These are phyloP conservation scores for Hoplias malabaricus DNA, from an alignment of 2,113 vertebrate species.

Conservation along the genomic window DNA sequence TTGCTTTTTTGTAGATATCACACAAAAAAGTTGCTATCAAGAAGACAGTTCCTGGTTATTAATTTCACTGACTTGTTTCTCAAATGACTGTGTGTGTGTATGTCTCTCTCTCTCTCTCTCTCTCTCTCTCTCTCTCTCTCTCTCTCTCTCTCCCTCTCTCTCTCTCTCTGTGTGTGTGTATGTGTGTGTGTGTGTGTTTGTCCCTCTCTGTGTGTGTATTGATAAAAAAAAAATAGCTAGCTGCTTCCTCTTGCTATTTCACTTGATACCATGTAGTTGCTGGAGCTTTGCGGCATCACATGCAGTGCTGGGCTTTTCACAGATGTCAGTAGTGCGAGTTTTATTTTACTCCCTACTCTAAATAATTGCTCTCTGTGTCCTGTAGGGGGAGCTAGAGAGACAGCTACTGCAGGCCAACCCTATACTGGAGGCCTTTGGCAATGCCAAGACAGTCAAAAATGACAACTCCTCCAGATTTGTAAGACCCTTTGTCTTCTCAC, in stretches of 20 bases:
- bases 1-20: constrained; percentile 1
- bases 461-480: constrained; percentile 92
- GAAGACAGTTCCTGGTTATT: neutral
- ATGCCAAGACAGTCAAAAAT: constrained; percentile 89
- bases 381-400: constrained; percentile 86
- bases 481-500: constrained; percentile 58
- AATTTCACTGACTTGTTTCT: neutral
- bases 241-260: constrained; percentile 25
- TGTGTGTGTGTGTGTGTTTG: neutral
- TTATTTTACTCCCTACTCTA: constrained; percentile 23
- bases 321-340: neutral
- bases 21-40: neutral
- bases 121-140: neutral
- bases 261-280: constrained; percentile 7
- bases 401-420: constrained; percentile 92
- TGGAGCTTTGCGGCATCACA: neutral
- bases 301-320: constrained; percentile 4
- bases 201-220: neutral
- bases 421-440: constrained; percentile 88
- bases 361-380: constrained; percentile 51
- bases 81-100: no score
- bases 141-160: no score
- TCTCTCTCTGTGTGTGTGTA: no score
- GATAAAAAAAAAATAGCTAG: constrained; percentile 1
- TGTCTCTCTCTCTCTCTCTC: no score